phyloP scores from a whole-genome alignment of 2,113 vertebrate genomes.

The Sorex araneus region DNA sequence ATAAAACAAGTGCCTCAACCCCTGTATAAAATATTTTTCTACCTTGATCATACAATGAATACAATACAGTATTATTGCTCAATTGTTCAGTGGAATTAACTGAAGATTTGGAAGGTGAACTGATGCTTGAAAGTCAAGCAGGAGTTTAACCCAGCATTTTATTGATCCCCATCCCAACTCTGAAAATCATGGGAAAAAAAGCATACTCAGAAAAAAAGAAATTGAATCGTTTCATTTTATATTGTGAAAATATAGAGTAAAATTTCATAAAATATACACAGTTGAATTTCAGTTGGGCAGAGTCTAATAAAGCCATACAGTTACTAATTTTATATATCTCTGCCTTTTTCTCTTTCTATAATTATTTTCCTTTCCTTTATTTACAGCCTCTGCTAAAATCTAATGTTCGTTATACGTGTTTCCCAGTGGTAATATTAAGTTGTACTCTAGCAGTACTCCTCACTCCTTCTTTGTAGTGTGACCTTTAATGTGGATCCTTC shows the following conservation, averaged over 20 bases:
- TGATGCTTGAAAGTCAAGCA: not conserved
- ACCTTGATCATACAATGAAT: not conserved
- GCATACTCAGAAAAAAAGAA: not conserved
- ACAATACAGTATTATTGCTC: not conserved
- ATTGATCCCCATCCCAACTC: not conserved
- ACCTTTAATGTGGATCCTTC: not conserved
- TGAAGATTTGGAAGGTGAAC: not conserved
- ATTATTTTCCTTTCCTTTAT: not conserved
- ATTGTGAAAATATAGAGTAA: not conserved
- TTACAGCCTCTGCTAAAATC: not conserved
- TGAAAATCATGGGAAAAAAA: not conserved
- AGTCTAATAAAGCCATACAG: not conserved
- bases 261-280: not conserved
- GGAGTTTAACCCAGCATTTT: not conserved
- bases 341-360: not conserved
- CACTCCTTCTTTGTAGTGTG: not conserved
- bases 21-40: not conserved
- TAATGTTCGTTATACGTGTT: not conserved
- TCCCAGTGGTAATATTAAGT: not conserved
- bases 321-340: too few relatives aligned
- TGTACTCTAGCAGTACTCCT: not conserved
- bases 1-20: too few relatives aligned
- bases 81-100: not conserved
- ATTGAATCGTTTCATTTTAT: not conserved
- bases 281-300: not conserved